phyloP scores from a whole-genome alignment of 35 echinoderm and acorn worm genomes.

The Heliocidaris erythrogramma region DNA sequence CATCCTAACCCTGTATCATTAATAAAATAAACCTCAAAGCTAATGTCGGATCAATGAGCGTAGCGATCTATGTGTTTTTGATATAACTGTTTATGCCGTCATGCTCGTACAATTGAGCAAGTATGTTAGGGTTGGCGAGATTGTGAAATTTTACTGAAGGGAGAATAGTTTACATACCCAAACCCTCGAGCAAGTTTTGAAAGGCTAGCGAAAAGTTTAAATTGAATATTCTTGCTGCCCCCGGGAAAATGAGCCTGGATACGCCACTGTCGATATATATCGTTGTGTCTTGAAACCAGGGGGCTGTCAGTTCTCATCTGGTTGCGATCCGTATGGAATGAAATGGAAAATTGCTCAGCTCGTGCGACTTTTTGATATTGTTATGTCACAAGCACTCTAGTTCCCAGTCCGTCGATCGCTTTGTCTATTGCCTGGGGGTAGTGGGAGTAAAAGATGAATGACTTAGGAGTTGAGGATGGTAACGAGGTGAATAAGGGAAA shows the following conservation, averaged over 20 bases:
- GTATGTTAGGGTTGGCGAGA: too few species aligned
- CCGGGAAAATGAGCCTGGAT: not conserved
- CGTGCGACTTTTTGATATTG: conserved; percentile 9
- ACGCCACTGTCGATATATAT: not conserved
- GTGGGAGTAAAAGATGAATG: not conserved
- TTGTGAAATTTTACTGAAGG: too few species aligned
- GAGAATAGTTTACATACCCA: too few species aligned
- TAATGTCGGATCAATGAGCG: too few species aligned
- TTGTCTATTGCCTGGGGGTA: not conserved
- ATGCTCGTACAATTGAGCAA: too few species aligned
- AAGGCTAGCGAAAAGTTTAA: not conserved
- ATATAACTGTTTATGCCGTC: too few species aligned
- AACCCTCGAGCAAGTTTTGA: too few species aligned
- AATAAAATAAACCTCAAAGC: too few species aligned
- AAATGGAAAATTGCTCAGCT: not conserved
- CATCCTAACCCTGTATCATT: too few species aligned
- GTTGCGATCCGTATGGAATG: not conserved
- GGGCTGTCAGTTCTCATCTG: not conserved
- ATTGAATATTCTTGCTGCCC: not conserved
- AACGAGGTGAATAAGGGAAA: not conserved
- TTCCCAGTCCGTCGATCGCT: not conserved
- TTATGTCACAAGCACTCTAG: not conserved
- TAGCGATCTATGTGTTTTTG: too few species aligned
- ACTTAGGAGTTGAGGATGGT: not conserved
- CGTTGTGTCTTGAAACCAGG: not conserved